Conservation (phyloP, 2,113 vertebrate genomes). For the Suncus etruscus region DNA sequence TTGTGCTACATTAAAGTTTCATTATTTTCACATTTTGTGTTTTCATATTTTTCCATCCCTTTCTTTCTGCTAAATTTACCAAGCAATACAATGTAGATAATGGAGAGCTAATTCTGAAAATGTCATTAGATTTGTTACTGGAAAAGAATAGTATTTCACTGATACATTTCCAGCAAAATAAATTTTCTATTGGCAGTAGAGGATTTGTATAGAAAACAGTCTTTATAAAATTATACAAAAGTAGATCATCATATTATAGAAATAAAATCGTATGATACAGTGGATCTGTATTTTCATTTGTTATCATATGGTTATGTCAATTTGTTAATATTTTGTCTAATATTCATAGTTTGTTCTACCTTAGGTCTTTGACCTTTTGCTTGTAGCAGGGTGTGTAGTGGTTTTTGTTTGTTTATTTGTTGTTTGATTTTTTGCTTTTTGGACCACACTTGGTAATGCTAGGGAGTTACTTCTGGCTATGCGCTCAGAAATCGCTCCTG, state of each 20-base stretch:
- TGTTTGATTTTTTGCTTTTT: too few species aligned
- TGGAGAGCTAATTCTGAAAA: conserved; percentile 86
- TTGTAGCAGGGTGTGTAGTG: not conserved
- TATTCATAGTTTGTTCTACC: conserved; percentile 22
- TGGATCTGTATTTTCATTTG: conserved; percentile 62
- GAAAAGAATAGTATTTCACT: conserved; percentile 82
- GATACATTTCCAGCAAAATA: conserved; percentile 82
- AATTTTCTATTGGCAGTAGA: conserved; percentile 85
- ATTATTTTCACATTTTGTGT: conserved; percentile 90
- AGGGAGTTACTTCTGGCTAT: too few species aligned
- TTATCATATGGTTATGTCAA: not conserved
- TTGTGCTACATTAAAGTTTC: conserved; percentile 89
- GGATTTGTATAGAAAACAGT: conserved; percentile 75
- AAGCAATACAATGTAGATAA: conserved; percentile 88
- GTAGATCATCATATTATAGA: conserved; percentile 53
- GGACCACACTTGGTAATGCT: too few species aligned
- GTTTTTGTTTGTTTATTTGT: too few species aligned
- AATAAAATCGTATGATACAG: conserved; percentile 20
- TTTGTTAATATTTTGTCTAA: conserved; percentile 5
- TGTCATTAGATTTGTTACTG: conserved; percentile 84
- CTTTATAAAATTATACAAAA: conserved; percentile 52
- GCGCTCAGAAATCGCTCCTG: too few species aligned
- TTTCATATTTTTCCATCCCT: conserved; percentile 87
- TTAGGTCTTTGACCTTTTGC: conserved; percentile 38
- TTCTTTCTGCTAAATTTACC: conserved; percentile 91